Base-by-base conservation (phyloP, 2,113 vertebrate species). In the Arvicanthis niloticus region DNA sequence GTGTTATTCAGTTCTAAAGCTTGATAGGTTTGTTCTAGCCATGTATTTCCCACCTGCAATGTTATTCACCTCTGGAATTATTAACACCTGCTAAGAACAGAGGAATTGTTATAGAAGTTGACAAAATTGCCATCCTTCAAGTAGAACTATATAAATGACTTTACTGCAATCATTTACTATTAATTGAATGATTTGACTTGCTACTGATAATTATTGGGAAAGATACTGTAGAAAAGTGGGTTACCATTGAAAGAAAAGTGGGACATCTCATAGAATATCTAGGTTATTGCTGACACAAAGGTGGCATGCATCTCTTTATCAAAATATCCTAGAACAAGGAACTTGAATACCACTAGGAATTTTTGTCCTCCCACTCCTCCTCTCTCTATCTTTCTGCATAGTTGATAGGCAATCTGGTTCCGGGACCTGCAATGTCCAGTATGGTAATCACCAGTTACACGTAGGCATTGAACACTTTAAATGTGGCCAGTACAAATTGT, bases 71-170 rank as follows among this genome's bases (percentile, higher is more conserved):
- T 58, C 40, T 91, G 45, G n/a, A 82, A 65, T 94, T 92, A 88
- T 21, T 95, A 80, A 96, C 65, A 24, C 60, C n/a, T 90, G 40
- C 84, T 91, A 94, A 91, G 80, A 92, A 80, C 11, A 89, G 8
- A 24, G 29, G 4, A 73, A 40, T 78, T 31, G 37, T 62, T 68
- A 40, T 9, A 87, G 40, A 92, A 62, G 77, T 84, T 1, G 2
- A 89, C 67, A 90, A 78, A 78, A 96, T 75, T 40, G 15, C 37
- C 7, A 45, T 92, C 8, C 22, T 82, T 93, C 91, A 88, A 53
- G 34, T 92, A 85, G 96, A 89, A 51, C 48, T 2, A 89, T 58
- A 26, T 11, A 94, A 85, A 90, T 97, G 34, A 31, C 4, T 92
- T 92, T 51, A 70, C 29, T 81, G 7, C n/a, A 73, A 65, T 56